Percentiles rank a stretch among this genome's conserved stretches.
These are phyloP conservation scores for Otolemur garnettii DNA, from an alignment of 2,113 vertebrate genomes.

Conservation along the genomic window DNA sequence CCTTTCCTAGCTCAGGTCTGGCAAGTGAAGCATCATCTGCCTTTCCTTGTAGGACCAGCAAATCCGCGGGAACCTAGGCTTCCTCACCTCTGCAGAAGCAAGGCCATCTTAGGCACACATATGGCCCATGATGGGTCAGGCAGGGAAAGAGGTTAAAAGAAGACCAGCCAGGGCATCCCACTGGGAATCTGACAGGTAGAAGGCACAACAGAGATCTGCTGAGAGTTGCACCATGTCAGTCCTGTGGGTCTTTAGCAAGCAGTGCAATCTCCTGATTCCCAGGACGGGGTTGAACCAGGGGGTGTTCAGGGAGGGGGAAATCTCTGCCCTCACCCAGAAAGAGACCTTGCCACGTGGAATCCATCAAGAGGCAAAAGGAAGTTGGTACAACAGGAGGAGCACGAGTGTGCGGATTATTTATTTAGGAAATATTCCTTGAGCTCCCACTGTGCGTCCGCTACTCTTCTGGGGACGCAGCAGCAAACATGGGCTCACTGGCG, in stretches of 20 bases:
- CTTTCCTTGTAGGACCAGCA: neutral
- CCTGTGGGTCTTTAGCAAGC: too few relatives aligned
- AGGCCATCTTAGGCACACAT: neutral
- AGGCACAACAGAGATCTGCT: neutral
- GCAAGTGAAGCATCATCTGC: neutral
- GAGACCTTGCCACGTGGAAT: neutral
- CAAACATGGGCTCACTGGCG: neutral
- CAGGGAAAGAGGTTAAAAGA: neutral
- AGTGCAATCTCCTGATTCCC: neutral
- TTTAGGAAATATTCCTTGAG: neutral
- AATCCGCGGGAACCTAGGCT: accelerated
- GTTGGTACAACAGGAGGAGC: neutral
- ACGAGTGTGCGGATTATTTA: neutral
- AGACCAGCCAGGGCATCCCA: neutral
- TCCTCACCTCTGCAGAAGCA: neutral
- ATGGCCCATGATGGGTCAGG: neutral
- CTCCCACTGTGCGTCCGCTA: neutral
- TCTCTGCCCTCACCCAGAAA: neutral
- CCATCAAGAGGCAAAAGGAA: neutral
- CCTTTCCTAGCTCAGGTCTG: neutral
- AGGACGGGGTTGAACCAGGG: neutral
- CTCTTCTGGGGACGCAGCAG: neutral
- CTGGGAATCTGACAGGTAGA: neutral
- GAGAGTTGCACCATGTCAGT: neutral
- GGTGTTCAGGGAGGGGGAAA: neutral